Evolutionary conservation across 2,888 invertebrate species (phyloP).

Genomic region (Platycheirus rosarum): DNA sequence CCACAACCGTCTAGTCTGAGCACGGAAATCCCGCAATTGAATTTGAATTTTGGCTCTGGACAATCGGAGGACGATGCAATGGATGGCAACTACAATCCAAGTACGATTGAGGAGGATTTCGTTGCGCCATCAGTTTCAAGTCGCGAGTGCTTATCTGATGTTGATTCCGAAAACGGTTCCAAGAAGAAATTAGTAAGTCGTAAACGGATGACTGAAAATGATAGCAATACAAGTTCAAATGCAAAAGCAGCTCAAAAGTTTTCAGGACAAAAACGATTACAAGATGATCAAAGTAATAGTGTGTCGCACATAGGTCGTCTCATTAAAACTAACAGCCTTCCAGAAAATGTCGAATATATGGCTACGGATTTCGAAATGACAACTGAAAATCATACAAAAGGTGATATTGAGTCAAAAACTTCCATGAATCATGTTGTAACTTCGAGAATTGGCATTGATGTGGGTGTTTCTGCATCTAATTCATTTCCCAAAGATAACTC

Average conservation of each 20-base stretch:
- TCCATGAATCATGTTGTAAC: slow-evolving; percentile 7
- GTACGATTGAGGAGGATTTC: slow-evolving; percentile 74
- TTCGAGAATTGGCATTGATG: background rate
- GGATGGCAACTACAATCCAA: slow-evolving; percentile 76
- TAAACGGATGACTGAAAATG: slow-evolving; percentile 34
- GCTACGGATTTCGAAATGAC: background rate
- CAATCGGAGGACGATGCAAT: slow-evolving; percentile 75
- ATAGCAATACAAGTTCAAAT: background rate
- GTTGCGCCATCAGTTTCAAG: slow-evolving; percentile 41
- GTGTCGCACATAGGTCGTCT: background rate
- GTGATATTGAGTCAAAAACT: background rate
- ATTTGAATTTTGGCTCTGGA: slow-evolving; percentile 77
- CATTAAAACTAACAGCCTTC: background rate
- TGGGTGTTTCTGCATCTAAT: background rate
- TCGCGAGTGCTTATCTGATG: slow-evolving; percentile 34
- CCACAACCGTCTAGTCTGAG: slow-evolving; percentile 44
- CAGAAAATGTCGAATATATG: background rate
- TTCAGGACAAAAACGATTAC: background rate
- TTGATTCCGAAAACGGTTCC: slow-evolving; percentile 18
- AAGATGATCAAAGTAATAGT: background rate
- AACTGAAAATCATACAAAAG: background rate
- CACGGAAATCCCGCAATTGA: slow-evolving; percentile 76
- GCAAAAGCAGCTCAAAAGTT: background rate
- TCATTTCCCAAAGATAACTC: background rate
- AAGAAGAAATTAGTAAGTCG: slow-evolving; percentile 8